Conservation (phyloP, 2,113 vertebrate species). For the Oophaga pumilio region DNA sequence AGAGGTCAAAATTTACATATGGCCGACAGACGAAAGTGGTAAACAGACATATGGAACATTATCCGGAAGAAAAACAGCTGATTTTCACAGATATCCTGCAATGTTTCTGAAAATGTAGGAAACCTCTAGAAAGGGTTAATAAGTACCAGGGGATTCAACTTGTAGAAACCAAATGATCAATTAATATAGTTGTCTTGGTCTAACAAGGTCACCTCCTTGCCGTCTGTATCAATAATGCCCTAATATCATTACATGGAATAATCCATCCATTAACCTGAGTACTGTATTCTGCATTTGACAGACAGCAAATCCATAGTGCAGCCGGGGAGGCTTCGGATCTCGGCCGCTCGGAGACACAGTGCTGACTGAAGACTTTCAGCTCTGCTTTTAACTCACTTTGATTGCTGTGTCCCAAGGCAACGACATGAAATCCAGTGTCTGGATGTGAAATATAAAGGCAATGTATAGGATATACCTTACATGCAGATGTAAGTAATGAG, state of each 20-base stretch:
- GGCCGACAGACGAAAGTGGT: too few species aligned
- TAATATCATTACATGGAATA: slow-evolving; percentile 51
- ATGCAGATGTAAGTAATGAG: background rate
- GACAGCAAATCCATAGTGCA: slow-evolving; percentile 51
- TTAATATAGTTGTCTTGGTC: slow-evolving; percentile 49
- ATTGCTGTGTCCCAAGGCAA: slow-evolving; percentile 26
- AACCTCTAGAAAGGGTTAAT: slow-evolving; percentile 34
- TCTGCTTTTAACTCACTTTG: slow-evolving; percentile 51
- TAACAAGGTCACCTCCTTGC: slow-evolving; percentile 52
- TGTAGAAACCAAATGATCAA: slow-evolving; percentile 50
- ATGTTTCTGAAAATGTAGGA: background rate
- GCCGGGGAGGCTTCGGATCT: slow-evolving; percentile 8
- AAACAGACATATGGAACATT: too few species aligned
- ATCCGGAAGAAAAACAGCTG: too few species aligned
- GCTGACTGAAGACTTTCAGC: slow-evolving; percentile 52
- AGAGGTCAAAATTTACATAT: too few species aligned
- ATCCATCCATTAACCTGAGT: slow-evolving; percentile 49
- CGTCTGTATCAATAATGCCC: slow-evolving; percentile 53
- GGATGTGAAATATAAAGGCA: background rate
- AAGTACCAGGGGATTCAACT: slow-evolving; percentile 13
- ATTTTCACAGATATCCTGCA: background rate
- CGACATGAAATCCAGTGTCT: background rate
- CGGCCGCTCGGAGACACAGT: slow-evolving; percentile 17
- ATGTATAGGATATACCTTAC: background rate
- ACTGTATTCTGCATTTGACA: slow-evolving; percentile 37